A percentile compares a stretch with the other conserved stretches of the same genome.
Conservation (phyloP, 2,888 invertebrate genomes). For the Nomada hirtipes region DNA sequence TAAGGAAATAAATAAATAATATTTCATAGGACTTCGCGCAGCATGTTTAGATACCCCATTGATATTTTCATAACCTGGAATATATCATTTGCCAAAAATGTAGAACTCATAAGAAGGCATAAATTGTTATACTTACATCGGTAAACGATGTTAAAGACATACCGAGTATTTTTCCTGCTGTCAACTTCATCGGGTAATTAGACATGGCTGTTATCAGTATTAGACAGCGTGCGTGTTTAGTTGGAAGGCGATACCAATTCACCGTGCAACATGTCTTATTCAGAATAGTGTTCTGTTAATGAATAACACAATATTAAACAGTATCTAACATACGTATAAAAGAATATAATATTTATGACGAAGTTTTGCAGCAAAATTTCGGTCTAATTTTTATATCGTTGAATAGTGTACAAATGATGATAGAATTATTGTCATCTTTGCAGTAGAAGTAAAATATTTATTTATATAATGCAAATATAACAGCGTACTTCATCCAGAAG, state of each 20-base stretch:
- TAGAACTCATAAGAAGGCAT: too few species aligned
- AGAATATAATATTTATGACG: neutral
- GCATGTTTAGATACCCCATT: conserved; percentile 55
- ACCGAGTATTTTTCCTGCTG: conserved; percentile 68
- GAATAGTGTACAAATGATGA: too few species aligned
- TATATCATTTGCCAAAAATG: neutral
- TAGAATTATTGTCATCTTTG: too few species aligned
- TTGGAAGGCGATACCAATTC: conserved; percentile 67
- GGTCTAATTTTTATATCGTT: too few species aligned
- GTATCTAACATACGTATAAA: too few species aligned
- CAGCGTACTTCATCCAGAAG: conserved; percentile 59
- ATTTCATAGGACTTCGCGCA: conserved; percentile 40
- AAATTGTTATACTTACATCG: conserved; percentile 57
- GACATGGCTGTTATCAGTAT: conserved; percentile 64
- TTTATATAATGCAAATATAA: neutral
- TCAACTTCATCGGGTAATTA: conserved; percentile 60
- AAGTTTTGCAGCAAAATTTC: neutral
- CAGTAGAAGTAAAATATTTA: too few species aligned
- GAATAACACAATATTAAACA: too few species aligned
- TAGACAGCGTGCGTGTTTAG: conserved; percentile 56
- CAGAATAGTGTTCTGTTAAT: conserved; percentile 35
- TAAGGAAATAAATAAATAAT: neutral
- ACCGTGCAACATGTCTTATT: conserved; percentile 37
- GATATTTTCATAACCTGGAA: conserved; percentile 57
- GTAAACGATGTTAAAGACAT: conserved; percentile 67